These are phyloP conservation scores for Opisthocomus hoazin DNA, from an alignment of 2,113 vertebrate genomes.

Conservation along the genomic window DNA sequence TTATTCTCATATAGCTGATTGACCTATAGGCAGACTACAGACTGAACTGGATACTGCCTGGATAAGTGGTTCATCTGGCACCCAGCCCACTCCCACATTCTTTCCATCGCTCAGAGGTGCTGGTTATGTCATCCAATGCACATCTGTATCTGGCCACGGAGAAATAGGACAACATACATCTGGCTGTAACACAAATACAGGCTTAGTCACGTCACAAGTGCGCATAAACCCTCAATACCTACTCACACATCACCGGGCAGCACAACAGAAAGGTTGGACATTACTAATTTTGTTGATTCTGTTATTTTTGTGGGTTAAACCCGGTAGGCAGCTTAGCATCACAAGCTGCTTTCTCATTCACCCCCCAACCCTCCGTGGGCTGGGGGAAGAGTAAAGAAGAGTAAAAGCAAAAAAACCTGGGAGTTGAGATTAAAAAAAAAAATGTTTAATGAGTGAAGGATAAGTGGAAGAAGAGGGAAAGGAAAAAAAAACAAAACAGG, in stretches of 20 bases:
- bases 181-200: not conserved
- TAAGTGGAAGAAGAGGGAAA: not conserved
- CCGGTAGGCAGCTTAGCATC: not conserved
- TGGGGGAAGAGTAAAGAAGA: not conserved
- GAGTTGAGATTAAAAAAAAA: not conserved
- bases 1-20: not conserved
- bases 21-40: not conserved
- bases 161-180: not conserved
- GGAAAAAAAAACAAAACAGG: not conserved
- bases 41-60: not conserved
- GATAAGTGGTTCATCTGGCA: not conserved
- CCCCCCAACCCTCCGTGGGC: accelerated
- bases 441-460: not conserved
- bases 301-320: not conserved
- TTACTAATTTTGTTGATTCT: not conserved
- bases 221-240: not conserved
- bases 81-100: not conserved
- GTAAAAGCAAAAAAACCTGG: not conserved
- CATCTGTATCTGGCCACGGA: not conserved
- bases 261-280: not conserved
- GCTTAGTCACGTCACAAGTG: not conserved
- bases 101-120: not conserved
- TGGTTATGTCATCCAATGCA: not conserved
- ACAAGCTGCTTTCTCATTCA: not conserved
- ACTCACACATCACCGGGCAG: not conserved